Conservation (phyloP, 2,113 vertebrate species). For the Rissa tridactyla region DNA sequence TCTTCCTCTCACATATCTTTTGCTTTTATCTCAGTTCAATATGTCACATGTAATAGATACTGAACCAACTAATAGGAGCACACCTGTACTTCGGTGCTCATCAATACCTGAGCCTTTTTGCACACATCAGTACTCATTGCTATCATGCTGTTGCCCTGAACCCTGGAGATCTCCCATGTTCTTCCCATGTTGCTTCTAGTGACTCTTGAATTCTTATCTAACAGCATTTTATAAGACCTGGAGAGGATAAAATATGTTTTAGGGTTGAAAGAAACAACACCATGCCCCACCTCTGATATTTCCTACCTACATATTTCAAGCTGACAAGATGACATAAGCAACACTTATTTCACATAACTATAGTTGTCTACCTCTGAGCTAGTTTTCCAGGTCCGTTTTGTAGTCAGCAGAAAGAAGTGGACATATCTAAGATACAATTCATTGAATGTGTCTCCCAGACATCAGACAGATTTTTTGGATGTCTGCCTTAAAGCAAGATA, state of each 20-base stretch:
- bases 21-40: background rate
- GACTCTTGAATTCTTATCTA: background rate
- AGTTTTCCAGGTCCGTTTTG: background rate
- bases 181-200: background rate
- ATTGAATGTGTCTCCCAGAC: background rate
- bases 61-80: background rate
- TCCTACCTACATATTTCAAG: background rate
- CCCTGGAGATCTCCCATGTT: background rate
- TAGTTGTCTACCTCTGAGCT: background rate
- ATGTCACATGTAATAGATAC: background rate
- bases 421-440: background rate
- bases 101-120: background rate
- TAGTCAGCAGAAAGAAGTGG: background rate
- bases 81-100: background rate
- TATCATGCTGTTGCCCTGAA: background rate
- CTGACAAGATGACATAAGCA: accelerated
- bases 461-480: background rate
- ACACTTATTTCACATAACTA: background rate
- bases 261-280: background rate
- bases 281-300: background rate
- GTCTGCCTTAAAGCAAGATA: background rate
- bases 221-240: background rate
- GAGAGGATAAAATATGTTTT: background rate
- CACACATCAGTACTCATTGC: background rate
- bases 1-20: background rate